These are phyloP conservation scores for Scolopax bukidnonensis DNA, from an alignment of 2,797 vertebrate species.

Conservation along the genomic window DNA sequence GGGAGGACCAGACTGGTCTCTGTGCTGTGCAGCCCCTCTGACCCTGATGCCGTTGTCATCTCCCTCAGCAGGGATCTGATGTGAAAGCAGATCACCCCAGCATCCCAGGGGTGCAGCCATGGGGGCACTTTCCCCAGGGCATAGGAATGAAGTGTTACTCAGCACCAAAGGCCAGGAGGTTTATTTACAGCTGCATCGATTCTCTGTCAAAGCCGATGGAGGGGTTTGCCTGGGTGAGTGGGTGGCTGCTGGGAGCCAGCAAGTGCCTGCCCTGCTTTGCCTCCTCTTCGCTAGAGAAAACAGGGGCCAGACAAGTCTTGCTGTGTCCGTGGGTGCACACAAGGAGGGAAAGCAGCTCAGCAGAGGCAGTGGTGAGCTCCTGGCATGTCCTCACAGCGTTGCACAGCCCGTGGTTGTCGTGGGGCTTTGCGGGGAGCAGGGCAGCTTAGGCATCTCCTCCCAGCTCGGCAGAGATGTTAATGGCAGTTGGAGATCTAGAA, in stretches of 20 bases:
- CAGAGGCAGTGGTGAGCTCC: not conserved
- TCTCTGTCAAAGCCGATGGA: not conserved
- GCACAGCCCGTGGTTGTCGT: fast-evolving
- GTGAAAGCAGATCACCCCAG: not conserved
- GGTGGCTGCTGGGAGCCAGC: not conserved
- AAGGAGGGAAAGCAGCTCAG: not conserved
- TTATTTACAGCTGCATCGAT: not conserved
- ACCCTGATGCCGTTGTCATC: fast-evolving
- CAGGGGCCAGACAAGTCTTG: not conserved
- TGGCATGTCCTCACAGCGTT: fast-evolving
- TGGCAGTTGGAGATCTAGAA: fast-evolving
- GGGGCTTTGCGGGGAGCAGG: not conserved
- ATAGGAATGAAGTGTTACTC: not conserved
- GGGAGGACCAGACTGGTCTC: not conserved
- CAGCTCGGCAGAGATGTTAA: not conserved
- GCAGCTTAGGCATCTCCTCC: not conserved
- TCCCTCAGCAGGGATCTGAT: not conserved
- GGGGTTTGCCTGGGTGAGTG: not conserved
- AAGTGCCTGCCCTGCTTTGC: not conserved
- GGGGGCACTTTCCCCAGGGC: not conserved
- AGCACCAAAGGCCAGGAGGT: not conserved
- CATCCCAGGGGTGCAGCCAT: not conserved
- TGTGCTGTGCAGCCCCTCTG: not conserved
- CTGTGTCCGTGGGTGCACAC: fast-evolving
- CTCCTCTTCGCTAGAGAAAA: not conserved